phyloP scores from a whole-genome alignment of 1,140 invertebrate species.

The Drosophila sp. region DNA sequence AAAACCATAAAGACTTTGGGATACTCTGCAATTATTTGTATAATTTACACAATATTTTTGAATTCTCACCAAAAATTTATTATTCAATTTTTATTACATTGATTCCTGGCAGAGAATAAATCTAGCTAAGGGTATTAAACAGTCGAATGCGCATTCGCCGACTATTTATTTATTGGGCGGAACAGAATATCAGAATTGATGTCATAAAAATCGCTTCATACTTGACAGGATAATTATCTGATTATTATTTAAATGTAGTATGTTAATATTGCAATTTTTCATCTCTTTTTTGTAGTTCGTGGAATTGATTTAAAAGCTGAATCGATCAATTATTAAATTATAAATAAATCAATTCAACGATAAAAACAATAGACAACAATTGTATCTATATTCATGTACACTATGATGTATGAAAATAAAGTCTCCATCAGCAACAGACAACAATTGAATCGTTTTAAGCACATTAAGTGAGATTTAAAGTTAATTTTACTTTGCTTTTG shows the following conservation, averaged over 20 bases:
- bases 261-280: too few species aligned
- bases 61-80: too few species aligned
- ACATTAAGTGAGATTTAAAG: background rate
- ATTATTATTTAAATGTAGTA: background rate
- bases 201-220: background rate
- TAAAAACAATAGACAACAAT: background rate
- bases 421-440: background rate
- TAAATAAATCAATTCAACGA: background rate
- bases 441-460: constrained; percentile 4
- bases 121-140: too few species aligned
- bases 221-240: background rate
- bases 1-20: too few species aligned
- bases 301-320: background rate
- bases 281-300: background rate
- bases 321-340: background rate
- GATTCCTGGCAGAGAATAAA: background rate
- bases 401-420: background rate
- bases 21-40: too few species aligned
- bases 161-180: background rate
- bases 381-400: background rate
- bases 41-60: too few species aligned
- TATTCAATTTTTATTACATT: too few species aligned
- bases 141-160: too few species aligned
- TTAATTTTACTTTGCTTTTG: background rate
- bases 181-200: background rate